Base-by-base conservation (phyloP, 2,797 vertebrate species). In the Sebastes reedi region DNA sequence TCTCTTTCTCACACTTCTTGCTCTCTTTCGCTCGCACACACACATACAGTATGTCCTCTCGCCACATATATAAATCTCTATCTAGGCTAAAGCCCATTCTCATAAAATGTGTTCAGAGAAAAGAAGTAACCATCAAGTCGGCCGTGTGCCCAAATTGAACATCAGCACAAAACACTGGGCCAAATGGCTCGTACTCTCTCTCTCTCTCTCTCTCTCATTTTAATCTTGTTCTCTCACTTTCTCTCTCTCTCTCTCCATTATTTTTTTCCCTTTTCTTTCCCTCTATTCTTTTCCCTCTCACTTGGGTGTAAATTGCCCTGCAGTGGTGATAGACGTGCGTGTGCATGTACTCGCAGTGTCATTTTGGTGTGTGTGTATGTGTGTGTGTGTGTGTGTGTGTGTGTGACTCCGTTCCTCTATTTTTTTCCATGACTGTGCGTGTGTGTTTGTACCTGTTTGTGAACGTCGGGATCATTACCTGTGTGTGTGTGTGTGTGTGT, bases 61-160 rank as follows among this genome's bases (percentile, higher is more conserved):
- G 7, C 18, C 52, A 67, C 42, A 77, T 60, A 82, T 72, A 76
- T 60, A 70, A 78, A 82, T 67, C 55, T 73, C 70, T 71, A 80
- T 88, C 77, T 29, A n/a, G 34, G 64, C 68, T 74, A 50, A 87
- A 84, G 67, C 74, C 65, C 67, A 81, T 87, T 90, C 80, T 85
- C 82, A 86, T 81, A 87, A 89, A 91, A 81, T 85, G 80, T 79
- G 71, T 79, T 75, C 50, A 81, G 70, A 77, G 67, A 81, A 85
- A 81, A 89, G 29, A 68, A 79, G 75, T 75, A 67, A 61, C 80
- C 68, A 81, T 90, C 84, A 84, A 78, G 64, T 76, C 60, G 30
- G 32, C 67, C 22, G 52, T 80, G 75, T 36, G 59, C 75, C 72
- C 77, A 89, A 89, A 91, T 89, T 86, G 87, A 88, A 88, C 87